phyloP scores from a whole-genome alignment of 1,140 invertebrate genomes.

The Dendroctonus valens region DNA sequence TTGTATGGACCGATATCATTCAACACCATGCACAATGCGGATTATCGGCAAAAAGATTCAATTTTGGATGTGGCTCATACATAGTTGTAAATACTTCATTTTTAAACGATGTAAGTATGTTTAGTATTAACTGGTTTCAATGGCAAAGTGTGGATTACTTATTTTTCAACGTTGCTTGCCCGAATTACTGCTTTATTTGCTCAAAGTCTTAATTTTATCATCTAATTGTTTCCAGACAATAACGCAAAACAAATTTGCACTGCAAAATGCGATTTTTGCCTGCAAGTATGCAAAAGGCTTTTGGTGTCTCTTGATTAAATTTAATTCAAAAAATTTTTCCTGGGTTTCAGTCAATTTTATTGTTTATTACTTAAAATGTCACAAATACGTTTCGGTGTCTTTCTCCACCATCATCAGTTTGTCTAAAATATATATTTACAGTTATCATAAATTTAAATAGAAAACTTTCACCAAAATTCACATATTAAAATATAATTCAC shows the following conservation, averaged over 20 bases:
- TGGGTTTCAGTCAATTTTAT: no score
- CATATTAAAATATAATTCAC: no score
- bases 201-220: not conserved
- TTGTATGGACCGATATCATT: slow-evolving; percentile 51
- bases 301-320: no score
- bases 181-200: not conserved
- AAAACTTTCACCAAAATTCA: no score
- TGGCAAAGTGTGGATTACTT: not conserved
- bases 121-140: not conserved
- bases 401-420: no score
- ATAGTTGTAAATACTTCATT: slow-evolving; percentile 40
- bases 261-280: not conserved
- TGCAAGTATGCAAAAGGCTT: no score
- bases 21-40: slow-evolving; percentile 51
- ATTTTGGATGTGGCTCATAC: slow-evolving; percentile 49
- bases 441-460: no score
- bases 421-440: no score
- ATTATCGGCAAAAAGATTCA: slow-evolving; percentile 46
- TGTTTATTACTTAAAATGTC: no score
- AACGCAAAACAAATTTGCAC: not conserved
- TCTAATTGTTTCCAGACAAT: not conserved
- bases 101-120: slow-evolving; percentile 34
- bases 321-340: no score
- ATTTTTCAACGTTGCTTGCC: not conserved
- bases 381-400: no score